Conservation (phyloP, 1,140 invertebrate genomes). For the Argopecten irradians region DNA sequence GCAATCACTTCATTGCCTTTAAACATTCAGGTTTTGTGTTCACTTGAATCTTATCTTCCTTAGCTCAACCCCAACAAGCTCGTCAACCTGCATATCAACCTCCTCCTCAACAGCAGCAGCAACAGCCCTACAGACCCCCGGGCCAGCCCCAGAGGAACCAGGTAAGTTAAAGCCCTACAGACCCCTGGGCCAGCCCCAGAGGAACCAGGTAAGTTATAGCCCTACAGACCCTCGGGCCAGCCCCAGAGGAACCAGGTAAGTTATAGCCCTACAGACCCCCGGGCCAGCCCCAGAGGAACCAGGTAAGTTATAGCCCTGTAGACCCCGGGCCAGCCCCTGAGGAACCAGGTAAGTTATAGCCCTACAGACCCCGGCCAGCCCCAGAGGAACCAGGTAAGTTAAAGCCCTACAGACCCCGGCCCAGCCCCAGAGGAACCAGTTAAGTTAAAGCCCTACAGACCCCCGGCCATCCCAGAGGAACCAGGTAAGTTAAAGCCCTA, state of each 20-base stretch:
- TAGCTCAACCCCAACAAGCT: constrained; percentile 44
- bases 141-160: not conserved
- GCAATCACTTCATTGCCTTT: too few relatives aligned
- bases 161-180: not conserved
- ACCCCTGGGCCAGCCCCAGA: not conserved
- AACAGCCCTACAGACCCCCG: constrained; percentile 36
- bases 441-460: not conserved
- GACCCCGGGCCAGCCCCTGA: too few relatives aligned
- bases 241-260: too few relatives aligned
- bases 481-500: not conserved
- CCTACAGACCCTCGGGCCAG: not conserved
- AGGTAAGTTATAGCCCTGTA: not conserved
- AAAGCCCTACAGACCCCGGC: not conserved
- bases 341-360: not conserved
- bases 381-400: not conserved
- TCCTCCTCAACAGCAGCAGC: constrained; percentile 43
- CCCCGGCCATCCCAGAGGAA: not conserved
- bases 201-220: not conserved
- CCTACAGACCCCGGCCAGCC: not conserved
- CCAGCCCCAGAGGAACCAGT: too few relatives aligned
- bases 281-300: too few relatives aligned
- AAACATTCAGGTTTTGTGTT: not conserved
- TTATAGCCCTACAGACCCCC: not conserved
- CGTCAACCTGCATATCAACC: constrained; percentile 47
- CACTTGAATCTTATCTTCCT: not conserved